These are phyloP conservation scores for Cynocephalus volans DNA, from an alignment of 2,113 vertebrate species.

Conservation along the genomic window DNA sequence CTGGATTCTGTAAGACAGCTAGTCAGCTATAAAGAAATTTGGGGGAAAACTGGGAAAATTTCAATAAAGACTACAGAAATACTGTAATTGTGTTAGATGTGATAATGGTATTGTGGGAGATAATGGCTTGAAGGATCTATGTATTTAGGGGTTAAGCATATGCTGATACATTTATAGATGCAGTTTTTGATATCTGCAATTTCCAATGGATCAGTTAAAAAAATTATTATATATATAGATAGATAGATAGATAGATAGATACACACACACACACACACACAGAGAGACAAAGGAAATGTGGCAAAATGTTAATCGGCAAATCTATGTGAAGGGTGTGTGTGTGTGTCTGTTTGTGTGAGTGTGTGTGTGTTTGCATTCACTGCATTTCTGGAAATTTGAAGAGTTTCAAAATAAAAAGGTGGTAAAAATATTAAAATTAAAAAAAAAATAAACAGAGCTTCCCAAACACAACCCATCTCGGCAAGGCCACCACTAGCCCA, in stretches of 20 bases:
- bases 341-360: neutral
- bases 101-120: neutral
- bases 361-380: neutral
- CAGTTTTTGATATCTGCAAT: neutral
- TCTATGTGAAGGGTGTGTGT: neutral
- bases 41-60: neutral
- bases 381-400: neutral
- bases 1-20: neutral
- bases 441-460: neutral
- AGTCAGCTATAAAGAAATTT: neutral
- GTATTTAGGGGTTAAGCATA: neutral
- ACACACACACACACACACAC: neutral
- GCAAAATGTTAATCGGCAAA: neutral
- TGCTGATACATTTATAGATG: neutral
- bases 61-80: neutral
- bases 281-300: constrained; percentile 6
- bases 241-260: too few species aligned
- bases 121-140: neutral
- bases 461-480: neutral
- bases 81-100: neutral
- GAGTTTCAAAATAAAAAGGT: constrained; percentile 32
- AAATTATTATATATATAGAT: neutral
- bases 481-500: neutral
- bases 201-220: neutral
- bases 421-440: neutral